Percentiles rank a stretch among this genome's conserved stretches.
These are phyloP conservation scores for Drosophila multiciliata DNA, from an alignment of 2,888 invertebrate species.

Conservation along the genomic window DNA sequence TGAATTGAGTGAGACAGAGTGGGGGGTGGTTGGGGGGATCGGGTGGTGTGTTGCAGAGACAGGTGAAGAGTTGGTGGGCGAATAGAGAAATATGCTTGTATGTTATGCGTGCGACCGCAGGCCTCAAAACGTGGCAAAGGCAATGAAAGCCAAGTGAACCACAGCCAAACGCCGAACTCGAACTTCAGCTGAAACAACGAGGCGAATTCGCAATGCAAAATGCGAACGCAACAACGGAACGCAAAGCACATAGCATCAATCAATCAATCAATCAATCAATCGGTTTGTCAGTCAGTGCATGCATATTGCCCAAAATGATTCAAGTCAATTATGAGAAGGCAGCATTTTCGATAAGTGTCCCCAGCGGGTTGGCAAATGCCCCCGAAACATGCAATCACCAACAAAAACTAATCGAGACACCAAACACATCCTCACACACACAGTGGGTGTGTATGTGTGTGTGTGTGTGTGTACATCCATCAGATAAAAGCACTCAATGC, in stretches of 20 bases:
- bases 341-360: slow-evolving; percentile 69
- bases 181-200: slow-evolving; percentile 15
- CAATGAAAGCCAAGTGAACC: slow-evolving; percentile 52
- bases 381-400: slow-evolving; percentile 49
- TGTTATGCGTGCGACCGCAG: slow-evolving; percentile 53
- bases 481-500: slow-evolving; percentile 47
- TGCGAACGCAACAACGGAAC: slow-evolving; percentile 18
- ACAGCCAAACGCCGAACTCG: neutral
- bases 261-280: slow-evolving; percentile 61
- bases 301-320: slow-evolving; percentile 66
- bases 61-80: slow-evolving; percentile 22
- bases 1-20: neutral
- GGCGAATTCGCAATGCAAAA: slow-evolving; percentile 41
- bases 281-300: slow-evolving; percentile 41
- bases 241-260: slow-evolving; percentile 23
- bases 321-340: slow-evolving; percentile 63
- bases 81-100: slow-evolving; percentile 24
- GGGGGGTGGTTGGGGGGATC: neutral
- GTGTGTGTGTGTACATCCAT: slow-evolving; percentile 20
- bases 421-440: slow-evolving; percentile 16
- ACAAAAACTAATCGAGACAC: slow-evolving; percentile 39
- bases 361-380: slow-evolving; percentile 7
- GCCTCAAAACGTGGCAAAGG: slow-evolving; percentile 52
- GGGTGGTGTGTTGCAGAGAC: slow-evolving; percentile 1
- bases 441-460: neutral